Conservation (phyloP, 1,140 invertebrate species). For the Lethocerus indicus region DNA sequence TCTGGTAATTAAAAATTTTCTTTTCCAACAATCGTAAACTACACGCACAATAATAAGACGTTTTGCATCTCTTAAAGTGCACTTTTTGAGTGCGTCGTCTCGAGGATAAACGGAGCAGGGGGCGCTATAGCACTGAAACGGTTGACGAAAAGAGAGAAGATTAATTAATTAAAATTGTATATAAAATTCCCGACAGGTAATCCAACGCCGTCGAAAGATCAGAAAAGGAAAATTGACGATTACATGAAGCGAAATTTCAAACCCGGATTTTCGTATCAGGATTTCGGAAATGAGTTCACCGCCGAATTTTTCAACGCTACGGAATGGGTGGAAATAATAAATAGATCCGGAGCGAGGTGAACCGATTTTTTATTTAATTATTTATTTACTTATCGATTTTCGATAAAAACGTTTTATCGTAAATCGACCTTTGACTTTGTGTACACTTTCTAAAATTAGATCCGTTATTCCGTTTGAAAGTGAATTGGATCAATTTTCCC, state of each 20-base stretch:
- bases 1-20: too few species aligned
- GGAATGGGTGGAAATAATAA: constrained; percentile 57
- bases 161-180: too few species aligned
- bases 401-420: not conserved
- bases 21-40: too few species aligned
- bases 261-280: constrained; percentile 69
- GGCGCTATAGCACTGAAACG: too few species aligned
- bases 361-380: constrained; percentile 13
- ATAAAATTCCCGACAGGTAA: constrained; percentile 5
- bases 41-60: too few species aligned
- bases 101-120: too few species aligned
- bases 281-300: constrained; percentile 66
- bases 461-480: too few species aligned
- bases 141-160: too few species aligned
- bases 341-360: constrained; percentile 60
- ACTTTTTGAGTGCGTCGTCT: too few species aligned
- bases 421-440: not conserved
- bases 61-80: too few species aligned
- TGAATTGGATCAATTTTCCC: too few species aligned
- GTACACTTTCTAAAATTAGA: not conserved
- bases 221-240: constrained; percentile 19
- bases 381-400: constrained; percentile 1
- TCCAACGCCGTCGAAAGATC: constrained; percentile 2
- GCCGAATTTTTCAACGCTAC: constrained; percentile 66
- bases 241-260: constrained; percentile 64